Evolutionary conservation across 2,113 vertebrate species (phyloP).

Genomic region (Nannobrachium achirus): DNA sequence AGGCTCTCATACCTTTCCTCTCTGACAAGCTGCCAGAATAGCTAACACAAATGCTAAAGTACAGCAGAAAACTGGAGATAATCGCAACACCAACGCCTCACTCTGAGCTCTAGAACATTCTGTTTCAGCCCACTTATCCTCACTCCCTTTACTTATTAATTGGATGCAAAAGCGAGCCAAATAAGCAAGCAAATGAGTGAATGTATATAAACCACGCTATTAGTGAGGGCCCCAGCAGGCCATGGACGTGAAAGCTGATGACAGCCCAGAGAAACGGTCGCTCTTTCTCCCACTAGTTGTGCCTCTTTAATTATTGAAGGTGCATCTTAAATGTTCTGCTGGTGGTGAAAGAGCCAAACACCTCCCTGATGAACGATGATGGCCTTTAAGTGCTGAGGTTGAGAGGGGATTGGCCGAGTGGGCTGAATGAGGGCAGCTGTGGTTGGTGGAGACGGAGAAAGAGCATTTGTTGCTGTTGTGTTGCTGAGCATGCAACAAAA

Average conservation of each 20-base stretch:
- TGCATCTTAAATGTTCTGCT: slow-evolving; percentile 13
- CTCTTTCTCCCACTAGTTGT: slow-evolving; percentile 6
- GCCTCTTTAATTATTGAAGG: slow-evolving; percentile 45
- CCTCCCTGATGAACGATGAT: slow-evolving; percentile 16
- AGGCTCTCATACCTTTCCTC: not conserved
- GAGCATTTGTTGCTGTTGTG: no score
- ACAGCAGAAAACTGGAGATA: slow-evolving; percentile 25
- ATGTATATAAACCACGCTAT: not conserved
- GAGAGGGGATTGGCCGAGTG: slow-evolving; percentile 4
- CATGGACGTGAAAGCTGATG: slow-evolving; percentile 8
- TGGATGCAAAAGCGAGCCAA: slow-evolving; percentile 38
- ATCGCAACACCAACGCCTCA: slow-evolving; percentile 34
- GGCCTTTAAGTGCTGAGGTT: not conserved
- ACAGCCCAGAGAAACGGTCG: slow-evolving; percentile 3
- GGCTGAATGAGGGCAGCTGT: slow-evolving; percentile 2
- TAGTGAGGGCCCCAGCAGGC: slow-evolving; percentile 2
- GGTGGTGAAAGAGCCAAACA: not conserved
- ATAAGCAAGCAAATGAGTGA: slow-evolving; percentile 19
- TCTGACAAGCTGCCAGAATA: slow-evolving; percentile 37
- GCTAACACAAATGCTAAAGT: slow-evolving; percentile 5
- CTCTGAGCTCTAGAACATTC: slow-evolving; percentile 19
- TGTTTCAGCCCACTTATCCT: not conserved
- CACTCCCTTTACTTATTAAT: slow-evolving; percentile 30
- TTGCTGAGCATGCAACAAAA: not conserved
- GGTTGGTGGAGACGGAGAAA: not conserved